These are phyloP conservation scores for Limosa lapponica DNA, from an alignment of 2,797 vertebrate species.

Conservation along the genomic window DNA sequence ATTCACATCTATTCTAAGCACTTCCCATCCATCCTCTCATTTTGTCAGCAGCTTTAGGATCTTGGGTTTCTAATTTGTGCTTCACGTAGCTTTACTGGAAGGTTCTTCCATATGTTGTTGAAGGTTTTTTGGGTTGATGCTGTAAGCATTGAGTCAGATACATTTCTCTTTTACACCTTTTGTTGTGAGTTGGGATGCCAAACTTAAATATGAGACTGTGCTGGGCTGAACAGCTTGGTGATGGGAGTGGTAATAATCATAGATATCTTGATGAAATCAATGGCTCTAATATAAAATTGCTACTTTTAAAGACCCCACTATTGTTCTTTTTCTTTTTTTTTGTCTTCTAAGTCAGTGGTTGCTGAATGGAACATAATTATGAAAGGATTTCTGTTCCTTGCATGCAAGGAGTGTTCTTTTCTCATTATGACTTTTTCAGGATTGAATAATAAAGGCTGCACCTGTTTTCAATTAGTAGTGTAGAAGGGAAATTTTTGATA, in stretches of 20 bases:
- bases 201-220: constrained; percentile 65
- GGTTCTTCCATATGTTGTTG: not conserved
- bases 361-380: constrained; percentile 84
- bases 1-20: not conserved
- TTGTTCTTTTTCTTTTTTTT: constrained; percentile 74
- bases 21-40: not conserved
- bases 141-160: not conserved
- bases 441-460: constrained; percentile 83
- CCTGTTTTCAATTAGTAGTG: constrained; percentile 82
- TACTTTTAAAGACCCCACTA: constrained; percentile 67
- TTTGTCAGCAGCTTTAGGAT: not conserved
- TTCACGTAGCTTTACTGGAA: not conserved
- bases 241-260: constrained; percentile 74
- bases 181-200: constrained; percentile 54
- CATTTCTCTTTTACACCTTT: constrained; percentile 27
- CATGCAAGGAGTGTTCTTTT: constrained; percentile 81
- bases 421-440: constrained; percentile 84
- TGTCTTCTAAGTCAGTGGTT: constrained; percentile 75
- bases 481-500: constrained; percentile 67
- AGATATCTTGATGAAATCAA: constrained; percentile 76
- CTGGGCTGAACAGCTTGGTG: constrained; percentile 66
- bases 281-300: constrained; percentile 76
- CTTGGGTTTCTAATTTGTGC: not conserved
- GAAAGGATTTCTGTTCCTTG: constrained; percentile 81
- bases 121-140: not conserved